Conservation (phyloP, 2,888 invertebrate species). For the Boloria selene region DNA sequence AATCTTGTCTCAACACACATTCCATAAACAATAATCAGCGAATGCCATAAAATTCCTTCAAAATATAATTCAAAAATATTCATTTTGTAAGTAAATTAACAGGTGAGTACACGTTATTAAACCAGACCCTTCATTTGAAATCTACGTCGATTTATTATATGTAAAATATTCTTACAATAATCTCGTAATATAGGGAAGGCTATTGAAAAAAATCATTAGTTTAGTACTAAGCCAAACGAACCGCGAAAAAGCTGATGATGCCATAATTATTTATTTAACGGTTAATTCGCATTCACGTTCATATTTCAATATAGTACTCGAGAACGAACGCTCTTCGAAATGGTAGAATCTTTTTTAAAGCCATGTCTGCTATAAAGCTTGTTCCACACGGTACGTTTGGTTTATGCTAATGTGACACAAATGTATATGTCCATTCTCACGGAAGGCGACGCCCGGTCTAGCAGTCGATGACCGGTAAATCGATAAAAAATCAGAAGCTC, state of each 20-base stretch:
- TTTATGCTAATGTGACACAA: slow-evolving; percentile 68
- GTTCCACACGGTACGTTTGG: slow-evolving; percentile 50
- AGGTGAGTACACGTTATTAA: slow-evolving; percentile 19
- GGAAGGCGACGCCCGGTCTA: slow-evolving; percentile 73
- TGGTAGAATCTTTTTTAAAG: slow-evolving; percentile 38
- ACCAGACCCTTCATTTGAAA: slow-evolving; percentile 17
- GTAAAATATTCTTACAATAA: slow-evolving; percentile 33
- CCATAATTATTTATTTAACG: slow-evolving; percentile 40
- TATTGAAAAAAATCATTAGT: slow-evolving; percentile 35
- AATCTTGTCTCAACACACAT: no score
- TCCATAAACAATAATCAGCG: no score
- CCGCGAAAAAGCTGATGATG: slow-evolving; percentile 38
- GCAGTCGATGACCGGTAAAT: slow-evolving; percentile 63
- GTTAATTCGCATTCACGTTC: slow-evolving; percentile 37
- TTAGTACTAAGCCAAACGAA: slow-evolving; percentile 35
- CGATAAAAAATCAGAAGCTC: slow-evolving; percentile 42
- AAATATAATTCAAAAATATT: no score
- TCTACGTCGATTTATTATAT: slow-evolving; percentile 26
- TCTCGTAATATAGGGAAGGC: slow-evolving; percentile 32
- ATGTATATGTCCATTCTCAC: slow-evolving; percentile 68
- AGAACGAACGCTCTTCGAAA: slow-evolving; percentile 37
- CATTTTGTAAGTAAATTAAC: slow-evolving; percentile 15
- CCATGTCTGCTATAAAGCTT: slow-evolving; percentile 37
- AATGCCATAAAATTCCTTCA: no score
- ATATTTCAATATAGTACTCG: slow-evolving; percentile 37